Conservation (phyloP, 2,113 vertebrate species). For the Haemorhous mexicanus region DNA sequence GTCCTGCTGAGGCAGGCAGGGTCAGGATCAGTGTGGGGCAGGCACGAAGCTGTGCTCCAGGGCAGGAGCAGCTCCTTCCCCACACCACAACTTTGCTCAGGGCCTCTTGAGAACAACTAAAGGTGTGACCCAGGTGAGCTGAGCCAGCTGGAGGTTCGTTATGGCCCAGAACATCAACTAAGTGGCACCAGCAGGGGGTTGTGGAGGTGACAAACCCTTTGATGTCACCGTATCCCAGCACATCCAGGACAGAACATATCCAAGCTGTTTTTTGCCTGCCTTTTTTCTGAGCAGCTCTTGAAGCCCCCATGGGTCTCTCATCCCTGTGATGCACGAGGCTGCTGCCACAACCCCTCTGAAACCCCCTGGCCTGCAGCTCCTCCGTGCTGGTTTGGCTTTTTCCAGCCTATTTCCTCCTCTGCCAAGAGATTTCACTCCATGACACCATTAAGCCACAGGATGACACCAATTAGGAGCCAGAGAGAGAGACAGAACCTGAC, state of each 20-base stretch:
- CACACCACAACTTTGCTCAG: accelerated
- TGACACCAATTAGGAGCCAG: background rate
- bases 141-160: background rate
- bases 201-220: background rate
- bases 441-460: background rate
- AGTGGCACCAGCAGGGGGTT: background rate
- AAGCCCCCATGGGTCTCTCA: background rate
- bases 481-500: background rate
- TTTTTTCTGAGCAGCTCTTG: background rate
- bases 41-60: accelerated
- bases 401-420: background rate
- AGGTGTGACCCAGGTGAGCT: background rate
- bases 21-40: background rate
- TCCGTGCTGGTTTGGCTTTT: accelerated
- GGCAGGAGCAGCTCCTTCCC: background rate
- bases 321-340: accelerated
- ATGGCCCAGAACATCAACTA: background rate
- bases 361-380: background rate
- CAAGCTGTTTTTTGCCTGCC: accelerated
- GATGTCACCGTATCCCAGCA: background rate
- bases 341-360: background rate
- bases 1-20: background rate
- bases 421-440: background rate
- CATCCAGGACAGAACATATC: background rate
- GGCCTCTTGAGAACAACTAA: background rate